Conservation (phyloP, 2,797 vertebrate genomes). For the Channa striata region DNA sequence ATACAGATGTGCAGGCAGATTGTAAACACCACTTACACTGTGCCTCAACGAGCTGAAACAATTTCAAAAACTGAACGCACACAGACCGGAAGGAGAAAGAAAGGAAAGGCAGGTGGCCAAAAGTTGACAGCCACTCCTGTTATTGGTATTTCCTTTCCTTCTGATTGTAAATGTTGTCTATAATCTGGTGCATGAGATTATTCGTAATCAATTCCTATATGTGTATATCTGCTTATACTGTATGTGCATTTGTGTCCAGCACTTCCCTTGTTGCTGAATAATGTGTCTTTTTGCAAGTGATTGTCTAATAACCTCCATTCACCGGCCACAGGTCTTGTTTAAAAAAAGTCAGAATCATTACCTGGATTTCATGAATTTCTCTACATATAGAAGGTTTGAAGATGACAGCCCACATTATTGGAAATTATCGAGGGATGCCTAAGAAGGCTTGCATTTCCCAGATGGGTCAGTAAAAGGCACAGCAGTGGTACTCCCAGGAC, state of each 20-base stretch:
- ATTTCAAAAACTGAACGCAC: neutral
- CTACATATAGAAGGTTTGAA: constrained; percentile 37
- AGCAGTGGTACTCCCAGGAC: constrained; percentile 52
- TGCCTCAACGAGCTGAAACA: neutral
- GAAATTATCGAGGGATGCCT: constrained; percentile 50
- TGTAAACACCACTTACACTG: too few species aligned
- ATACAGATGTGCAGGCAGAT: neutral
- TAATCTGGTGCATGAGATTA: constrained; percentile 15
- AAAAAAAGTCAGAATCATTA: constrained; percentile 57
- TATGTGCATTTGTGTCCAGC: constrained; percentile 9
- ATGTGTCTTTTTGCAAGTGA: constrained; percentile 68
- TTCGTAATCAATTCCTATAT: constrained; percentile 16
- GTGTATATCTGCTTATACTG: constrained; percentile 13
- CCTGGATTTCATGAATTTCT: constrained; percentile 57
- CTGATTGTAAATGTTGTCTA: neutral
- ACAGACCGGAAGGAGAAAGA: neutral
- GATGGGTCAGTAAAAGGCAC: constrained; percentile 48
- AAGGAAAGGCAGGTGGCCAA: neutral
- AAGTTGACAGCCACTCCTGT: neutral
- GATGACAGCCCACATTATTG: constrained; percentile 42
- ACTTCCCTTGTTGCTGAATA: constrained; percentile 28
- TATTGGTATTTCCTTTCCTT: neutral
- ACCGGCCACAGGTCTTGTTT: constrained; percentile 49
- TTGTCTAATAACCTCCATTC: constrained; percentile 67
- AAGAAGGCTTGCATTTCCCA: constrained; percentile 71